Conservation (phyloP, 2,888 invertebrate species). For the Choreutis nemorana region DNA sequence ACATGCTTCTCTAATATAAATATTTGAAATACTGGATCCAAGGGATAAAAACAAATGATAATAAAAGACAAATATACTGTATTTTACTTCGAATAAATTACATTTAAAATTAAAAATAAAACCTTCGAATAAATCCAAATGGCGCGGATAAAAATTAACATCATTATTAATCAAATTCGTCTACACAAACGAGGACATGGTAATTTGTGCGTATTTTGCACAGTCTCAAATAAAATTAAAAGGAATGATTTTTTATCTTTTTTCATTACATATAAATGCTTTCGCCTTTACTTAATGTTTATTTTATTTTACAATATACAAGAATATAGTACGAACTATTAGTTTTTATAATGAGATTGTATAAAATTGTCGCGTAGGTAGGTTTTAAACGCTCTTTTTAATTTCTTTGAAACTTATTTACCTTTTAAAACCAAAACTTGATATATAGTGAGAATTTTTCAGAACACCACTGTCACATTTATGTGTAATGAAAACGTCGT, state of each 20-base stretch:
- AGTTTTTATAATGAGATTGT: slow-evolving; percentile 41
- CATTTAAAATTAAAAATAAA: slow-evolving; percentile 50
- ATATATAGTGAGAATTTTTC: no score
- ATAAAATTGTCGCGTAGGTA: no score
- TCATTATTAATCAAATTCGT: slow-evolving; percentile 14
- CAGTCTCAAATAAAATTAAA: slow-evolving; percentile 15
- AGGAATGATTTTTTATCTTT: slow-evolving; percentile 26
- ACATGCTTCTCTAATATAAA: not conserved
- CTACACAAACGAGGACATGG: no score
- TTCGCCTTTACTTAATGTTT: slow-evolving; percentile 16
- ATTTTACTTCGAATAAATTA: slow-evolving; percentile 62
- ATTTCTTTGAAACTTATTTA: no score
- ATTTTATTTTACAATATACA: slow-evolving; percentile 53
- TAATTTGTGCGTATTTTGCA: not conserved
- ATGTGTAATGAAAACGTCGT: no score
- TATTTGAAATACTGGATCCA: not conserved
- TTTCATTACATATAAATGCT: slow-evolving; percentile 19
- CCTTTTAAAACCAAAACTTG: no score
- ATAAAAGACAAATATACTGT: slow-evolving; percentile 57
- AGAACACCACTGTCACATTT: no score
- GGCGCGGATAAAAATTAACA: slow-evolving; percentile 32
- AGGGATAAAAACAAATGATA: slow-evolving; percentile 14
- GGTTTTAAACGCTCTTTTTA: no score
- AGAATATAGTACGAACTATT: slow-evolving; percentile 48
- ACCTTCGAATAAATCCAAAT: slow-evolving; percentile 47